A percentile compares a stretch with the other conserved stretches of the same genome.
Evolutionary conservation across 1,140 invertebrate species (phyloP).

Genomic region (Orussus abietinus): DNA sequence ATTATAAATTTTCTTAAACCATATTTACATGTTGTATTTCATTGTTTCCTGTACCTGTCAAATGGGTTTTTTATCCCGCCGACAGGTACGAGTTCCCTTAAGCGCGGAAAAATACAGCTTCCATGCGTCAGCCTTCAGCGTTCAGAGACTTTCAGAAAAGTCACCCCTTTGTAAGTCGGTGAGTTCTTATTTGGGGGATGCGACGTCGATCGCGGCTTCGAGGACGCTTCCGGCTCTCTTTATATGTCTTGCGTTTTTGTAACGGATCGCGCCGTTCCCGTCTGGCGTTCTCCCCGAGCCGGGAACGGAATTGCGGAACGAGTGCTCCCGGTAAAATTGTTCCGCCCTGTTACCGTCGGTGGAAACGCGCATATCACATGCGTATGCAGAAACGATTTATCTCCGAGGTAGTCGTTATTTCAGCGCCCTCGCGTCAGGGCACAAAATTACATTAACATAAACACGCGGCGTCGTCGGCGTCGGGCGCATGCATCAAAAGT

Average conservation of each 20-base stretch:
- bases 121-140: too few relatives aligned
- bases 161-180: too few relatives aligned
- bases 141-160: too few relatives aligned
- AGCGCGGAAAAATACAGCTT: too few relatives aligned
- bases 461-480: constrained; percentile 25
- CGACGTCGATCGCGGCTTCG: too few relatives aligned
- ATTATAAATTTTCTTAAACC: too few relatives aligned
- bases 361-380: constrained; percentile 28
- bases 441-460: constrained; percentile 49
- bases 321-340: constrained; percentile 24
- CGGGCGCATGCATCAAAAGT: constrained; percentile 32
- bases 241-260: not conserved
- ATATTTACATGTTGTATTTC: too few relatives aligned
- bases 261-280: constrained; percentile 6
- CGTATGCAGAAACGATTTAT: constrained; percentile 41
- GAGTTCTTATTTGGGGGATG: too few relatives aligned
- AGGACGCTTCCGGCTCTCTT: too few relatives aligned
- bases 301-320: constrained; percentile 21
- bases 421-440: constrained; percentile 21
- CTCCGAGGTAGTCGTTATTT: constrained; percentile 41
- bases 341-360: constrained; percentile 12
- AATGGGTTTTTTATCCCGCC: too few relatives aligned
- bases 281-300: constrained; percentile 8
- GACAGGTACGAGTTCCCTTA: too few relatives aligned
- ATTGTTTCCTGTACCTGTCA: too few relatives aligned